Conservation (phyloP, 37 sponge, comb jelly and placozoan species). For the Crambe crambe region DNA sequence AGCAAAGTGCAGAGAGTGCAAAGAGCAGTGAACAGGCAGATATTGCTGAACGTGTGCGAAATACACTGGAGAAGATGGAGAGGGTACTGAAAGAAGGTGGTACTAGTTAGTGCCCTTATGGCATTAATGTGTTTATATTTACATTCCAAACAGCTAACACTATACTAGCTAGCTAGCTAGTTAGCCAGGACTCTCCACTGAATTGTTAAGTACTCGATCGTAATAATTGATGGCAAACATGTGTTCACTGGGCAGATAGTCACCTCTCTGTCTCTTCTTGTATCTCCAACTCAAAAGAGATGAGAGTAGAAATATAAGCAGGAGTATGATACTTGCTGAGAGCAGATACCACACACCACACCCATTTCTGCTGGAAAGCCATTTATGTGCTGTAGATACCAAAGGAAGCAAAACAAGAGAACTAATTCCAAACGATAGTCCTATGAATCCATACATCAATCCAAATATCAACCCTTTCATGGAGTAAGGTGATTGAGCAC, state of each 20-base stretch:
- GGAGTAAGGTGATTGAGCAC: slow-evolving; percentile 7
- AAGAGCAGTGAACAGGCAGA: no score
- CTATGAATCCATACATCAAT: background rate
- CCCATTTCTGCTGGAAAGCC: background rate
- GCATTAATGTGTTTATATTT: no score
- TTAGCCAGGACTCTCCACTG: no score
- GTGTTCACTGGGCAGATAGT: background rate
- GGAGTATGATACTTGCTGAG: background rate
- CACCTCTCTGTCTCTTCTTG: background rate
- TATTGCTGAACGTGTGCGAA: no score
- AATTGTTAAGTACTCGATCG: no score
- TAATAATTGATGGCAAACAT: background rate
- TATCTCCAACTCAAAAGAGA: background rate
- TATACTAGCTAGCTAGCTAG: no score
- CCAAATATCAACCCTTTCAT: slow-evolving; percentile 22
- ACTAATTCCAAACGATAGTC: background rate
- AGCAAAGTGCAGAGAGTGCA: no score
- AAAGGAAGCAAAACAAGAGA: background rate
- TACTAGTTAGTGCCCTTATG: no score
- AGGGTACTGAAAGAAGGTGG: no score
- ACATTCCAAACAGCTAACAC: no score
- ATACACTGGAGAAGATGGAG: no score
- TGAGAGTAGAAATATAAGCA: background rate
- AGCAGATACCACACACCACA: background rate
- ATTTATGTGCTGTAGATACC: background rate